These are phyloP conservation scores for Sus cebifrons DNA, from an alignment of 2,797 vertebrate species.

Conservation along the genomic window DNA sequence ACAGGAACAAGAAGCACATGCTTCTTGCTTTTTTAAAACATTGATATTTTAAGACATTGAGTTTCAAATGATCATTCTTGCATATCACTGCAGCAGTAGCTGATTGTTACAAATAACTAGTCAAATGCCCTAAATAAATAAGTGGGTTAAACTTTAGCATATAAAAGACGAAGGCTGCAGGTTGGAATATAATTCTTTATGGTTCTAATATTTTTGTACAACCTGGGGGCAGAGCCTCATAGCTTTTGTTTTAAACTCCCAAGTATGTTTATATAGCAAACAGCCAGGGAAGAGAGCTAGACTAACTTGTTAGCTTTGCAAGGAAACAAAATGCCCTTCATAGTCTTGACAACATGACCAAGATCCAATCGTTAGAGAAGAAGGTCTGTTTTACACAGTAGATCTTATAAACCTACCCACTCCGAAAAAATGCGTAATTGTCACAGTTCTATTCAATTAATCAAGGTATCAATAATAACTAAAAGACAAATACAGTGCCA, in stretches of 20 bases:
- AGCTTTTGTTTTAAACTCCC: background rate
- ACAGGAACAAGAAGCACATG: background rate
- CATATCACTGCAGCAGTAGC: background rate
- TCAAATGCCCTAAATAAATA: background rate
- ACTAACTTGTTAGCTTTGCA: background rate
- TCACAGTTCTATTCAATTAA: background rate
- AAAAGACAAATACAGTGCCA: background rate
- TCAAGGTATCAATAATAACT: background rate
- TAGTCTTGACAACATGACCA: background rate
- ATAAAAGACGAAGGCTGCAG: background rate
- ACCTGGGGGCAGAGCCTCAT: background rate
- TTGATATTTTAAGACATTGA: background rate
- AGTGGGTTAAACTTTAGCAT: background rate
- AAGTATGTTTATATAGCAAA: background rate
- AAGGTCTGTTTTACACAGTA: background rate
- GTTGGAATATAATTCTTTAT: background rate
- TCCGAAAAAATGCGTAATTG: background rate
- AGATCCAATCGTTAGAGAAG: background rate
- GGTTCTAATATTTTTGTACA: background rate
- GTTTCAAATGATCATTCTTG: background rate
- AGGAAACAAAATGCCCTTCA: background rate
- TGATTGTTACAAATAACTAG: background rate
- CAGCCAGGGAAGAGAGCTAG: background rate
- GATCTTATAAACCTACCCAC: background rate
- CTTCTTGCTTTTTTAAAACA: background rate